Percentiles rank a stretch among this genome's conserved stretches.
These are phyloP conservation scores for Lysandra coridon DNA, from an alignment of 2,888 invertebrate species.

Conservation along the genomic window DNA sequence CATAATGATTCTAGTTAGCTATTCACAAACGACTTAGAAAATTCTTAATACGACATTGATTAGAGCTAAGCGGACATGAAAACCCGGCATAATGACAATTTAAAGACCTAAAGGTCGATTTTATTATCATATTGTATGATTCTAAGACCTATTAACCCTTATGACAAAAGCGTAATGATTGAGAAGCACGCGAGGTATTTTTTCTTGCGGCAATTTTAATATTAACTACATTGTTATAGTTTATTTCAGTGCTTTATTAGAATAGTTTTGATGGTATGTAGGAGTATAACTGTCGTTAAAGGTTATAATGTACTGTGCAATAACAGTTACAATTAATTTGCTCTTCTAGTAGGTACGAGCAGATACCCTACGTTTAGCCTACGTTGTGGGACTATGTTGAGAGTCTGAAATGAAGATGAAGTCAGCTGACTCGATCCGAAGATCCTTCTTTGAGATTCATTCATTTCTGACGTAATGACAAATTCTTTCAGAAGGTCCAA, in stretches of 20 bases:
- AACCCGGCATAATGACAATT: constrained; percentile 74
- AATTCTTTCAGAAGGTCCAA: too few species aligned
- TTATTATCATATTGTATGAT: constrained; percentile 80
- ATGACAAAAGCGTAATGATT: constrained; percentile 76
- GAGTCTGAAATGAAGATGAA: too few species aligned
- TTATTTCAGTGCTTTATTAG: constrained; percentile 17
- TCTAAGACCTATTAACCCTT: constrained; percentile 79
- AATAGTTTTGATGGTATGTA: background rate
- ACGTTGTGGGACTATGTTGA: too few species aligned
- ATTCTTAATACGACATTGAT: constrained; percentile 79
- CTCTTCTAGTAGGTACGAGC: too few species aligned
- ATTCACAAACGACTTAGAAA: constrained; percentile 75
- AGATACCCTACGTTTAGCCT: too few species aligned
- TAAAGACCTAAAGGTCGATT: constrained; percentile 79
- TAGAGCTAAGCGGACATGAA: constrained; percentile 60
- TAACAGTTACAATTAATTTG: too few species aligned
- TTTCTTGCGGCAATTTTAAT: constrained; percentile 53
- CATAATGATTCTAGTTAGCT: constrained; percentile 66
- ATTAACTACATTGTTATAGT: constrained; percentile 27
- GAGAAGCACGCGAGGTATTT: constrained; percentile 68
- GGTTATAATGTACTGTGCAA: too few species aligned
- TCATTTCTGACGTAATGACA: too few species aligned
- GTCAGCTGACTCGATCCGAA: too few species aligned
- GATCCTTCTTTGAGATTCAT: too few species aligned
- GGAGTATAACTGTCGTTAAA: too few species aligned